These are phyloP conservation scores for Florisuga fusca DNA, from an alignment of 2,797 vertebrate genomes.

Conservation along the genomic window DNA sequence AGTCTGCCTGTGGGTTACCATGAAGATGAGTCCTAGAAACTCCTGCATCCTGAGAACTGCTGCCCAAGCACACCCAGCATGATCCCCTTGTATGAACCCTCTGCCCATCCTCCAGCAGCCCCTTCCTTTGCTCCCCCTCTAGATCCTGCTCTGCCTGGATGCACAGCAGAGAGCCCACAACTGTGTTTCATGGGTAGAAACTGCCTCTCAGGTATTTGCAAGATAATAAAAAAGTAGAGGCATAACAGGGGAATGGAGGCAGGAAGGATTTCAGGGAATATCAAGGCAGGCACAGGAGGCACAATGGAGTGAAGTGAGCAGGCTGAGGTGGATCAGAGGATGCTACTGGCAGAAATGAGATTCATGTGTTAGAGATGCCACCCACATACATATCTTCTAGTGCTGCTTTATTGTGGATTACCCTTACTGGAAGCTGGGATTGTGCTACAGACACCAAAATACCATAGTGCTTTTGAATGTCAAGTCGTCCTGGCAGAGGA, in stretches of 20 bases:
- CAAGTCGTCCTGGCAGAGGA: background rate
- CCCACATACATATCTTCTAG: background rate
- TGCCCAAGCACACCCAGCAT: fast-evolving
- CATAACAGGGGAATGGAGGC: background rate
- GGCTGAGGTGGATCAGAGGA: background rate
- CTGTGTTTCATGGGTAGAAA: background rate
- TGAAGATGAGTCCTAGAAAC: background rate
- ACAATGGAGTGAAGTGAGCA: background rate
- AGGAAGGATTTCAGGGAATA: background rate
- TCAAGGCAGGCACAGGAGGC: background rate
- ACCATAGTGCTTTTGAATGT: background rate
- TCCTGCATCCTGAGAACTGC: background rate
- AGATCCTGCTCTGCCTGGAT: background rate
- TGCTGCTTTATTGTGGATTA: background rate
- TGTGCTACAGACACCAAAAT: background rate
- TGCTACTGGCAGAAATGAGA: background rate
- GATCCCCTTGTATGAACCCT: background rate
- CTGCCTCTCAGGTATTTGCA: background rate
- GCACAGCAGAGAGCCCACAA: background rate
- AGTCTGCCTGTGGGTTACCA: background rate
- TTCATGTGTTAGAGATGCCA: background rate
- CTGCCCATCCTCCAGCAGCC: background rate
- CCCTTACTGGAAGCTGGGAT: background rate
- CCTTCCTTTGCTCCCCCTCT: fast-evolving
- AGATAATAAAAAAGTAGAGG: background rate